Evolutionary conservation across 2,888 invertebrate species (phyloP).

Genomic region (Scelioninae gen. 1): DNA sequence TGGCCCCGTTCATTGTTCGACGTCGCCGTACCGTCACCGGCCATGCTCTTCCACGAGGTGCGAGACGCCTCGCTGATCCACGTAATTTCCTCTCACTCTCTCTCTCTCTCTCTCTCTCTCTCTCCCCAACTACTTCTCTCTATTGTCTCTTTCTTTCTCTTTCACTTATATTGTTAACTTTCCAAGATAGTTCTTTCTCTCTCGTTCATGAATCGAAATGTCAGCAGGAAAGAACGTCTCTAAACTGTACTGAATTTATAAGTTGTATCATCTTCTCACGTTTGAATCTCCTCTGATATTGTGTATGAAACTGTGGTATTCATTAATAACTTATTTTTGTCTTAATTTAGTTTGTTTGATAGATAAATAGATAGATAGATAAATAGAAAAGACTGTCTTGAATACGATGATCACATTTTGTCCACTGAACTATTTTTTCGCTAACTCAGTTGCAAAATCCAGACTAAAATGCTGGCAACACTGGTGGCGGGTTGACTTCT

Average conservation of each 20-base stretch:
- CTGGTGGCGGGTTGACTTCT: constrained; percentile 17
- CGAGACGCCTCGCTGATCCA: constrained; percentile 19
- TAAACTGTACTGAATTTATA: neutral
- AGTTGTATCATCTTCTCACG: too few relatives aligned
- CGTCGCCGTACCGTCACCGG: constrained; percentile 77
- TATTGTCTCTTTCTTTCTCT: neutral
- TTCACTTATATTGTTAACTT: neutral
- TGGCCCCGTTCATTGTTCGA: constrained; percentile 79
- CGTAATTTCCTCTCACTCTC: neutral
- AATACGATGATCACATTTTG: too few relatives aligned
- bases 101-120: neutral
- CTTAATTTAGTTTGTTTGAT: too few relatives aligned
- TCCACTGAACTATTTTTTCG: neutral
- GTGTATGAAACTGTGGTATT: too few relatives aligned
- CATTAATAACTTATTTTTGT: too few relatives aligned
- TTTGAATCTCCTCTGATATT: too few relatives aligned
- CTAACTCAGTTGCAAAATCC: neutral
- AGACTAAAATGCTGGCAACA: constrained; percentile 8
- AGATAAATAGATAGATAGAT: too few relatives aligned
- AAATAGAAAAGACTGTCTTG: too few relatives aligned
- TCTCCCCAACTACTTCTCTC: neutral
- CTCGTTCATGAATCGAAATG: constrained; percentile 7
- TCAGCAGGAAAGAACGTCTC: neutral
- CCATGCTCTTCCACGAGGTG: constrained; percentile 75
- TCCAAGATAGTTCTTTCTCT: neutral